phyloP scores from a whole-genome alignment of 2,888 invertebrate genomes.

The Tryphoninae sp. region DNA sequence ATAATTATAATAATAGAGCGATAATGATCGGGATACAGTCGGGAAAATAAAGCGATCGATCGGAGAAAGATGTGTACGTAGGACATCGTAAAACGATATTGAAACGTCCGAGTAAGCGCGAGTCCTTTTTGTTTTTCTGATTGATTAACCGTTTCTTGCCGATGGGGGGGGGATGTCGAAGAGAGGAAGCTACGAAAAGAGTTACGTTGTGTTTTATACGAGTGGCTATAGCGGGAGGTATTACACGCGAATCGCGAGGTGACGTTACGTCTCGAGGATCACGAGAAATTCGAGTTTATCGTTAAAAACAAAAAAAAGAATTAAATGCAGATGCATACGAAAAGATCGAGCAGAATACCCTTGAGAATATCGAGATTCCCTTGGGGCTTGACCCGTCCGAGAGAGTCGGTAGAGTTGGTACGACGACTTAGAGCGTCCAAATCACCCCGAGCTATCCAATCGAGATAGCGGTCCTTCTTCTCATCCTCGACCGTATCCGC shows the following conservation, averaged over 20 bases:
- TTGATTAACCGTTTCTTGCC: too few relatives aligned
- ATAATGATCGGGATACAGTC: slow-evolving; percentile 33
- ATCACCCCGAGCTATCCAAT: slow-evolving; percentile 73
- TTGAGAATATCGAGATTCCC: slow-evolving; percentile 76
- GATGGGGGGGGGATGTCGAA: too few relatives aligned
- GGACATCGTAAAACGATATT: slow-evolving; percentile 45
- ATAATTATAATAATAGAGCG: slow-evolving; percentile 39
- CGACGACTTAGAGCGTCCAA: slow-evolving; percentile 72
- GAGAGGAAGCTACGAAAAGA: too few relatives aligned
- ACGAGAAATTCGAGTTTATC: slow-evolving; percentile 13
- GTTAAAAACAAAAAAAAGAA: not conserved
- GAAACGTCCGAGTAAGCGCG: slow-evolving; percentile 40
- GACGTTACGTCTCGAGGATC: slow-evolving; percentile 34
- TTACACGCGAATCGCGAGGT: slow-evolving; percentile 47
- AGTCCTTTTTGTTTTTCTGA: slow-evolving; percentile 27
- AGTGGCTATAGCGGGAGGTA: slow-evolving; percentile 14
- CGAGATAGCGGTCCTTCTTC: slow-evolving; percentile 69
- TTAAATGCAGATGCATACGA: slow-evolving; percentile 77
- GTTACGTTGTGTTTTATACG: too few relatives aligned
- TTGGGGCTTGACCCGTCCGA: slow-evolving; percentile 73
- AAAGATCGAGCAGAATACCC: slow-evolving; percentile 76
- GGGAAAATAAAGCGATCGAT: slow-evolving; percentile 53
- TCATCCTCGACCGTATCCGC: slow-evolving; percentile 63
- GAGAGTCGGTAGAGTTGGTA: slow-evolving; percentile 72
- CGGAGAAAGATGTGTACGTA: slow-evolving; percentile 29